Conservation (phyloP, 2,113 vertebrate species). For the Sula dactylatra region DNA sequence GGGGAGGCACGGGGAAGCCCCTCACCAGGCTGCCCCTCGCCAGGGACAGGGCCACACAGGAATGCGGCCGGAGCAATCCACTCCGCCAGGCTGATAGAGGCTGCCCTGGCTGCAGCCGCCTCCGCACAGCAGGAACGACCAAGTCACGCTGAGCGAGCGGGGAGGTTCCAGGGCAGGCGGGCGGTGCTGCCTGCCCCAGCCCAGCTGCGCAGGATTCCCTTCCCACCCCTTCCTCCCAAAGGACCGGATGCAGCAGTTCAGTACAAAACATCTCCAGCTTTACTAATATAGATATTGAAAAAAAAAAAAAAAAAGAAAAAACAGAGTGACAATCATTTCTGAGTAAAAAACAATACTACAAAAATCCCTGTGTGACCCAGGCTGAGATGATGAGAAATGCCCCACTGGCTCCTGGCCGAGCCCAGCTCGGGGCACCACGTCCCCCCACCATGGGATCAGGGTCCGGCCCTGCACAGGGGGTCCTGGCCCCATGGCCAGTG, state of each 20-base stretch:
- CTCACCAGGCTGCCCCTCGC: background rate
- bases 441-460: background rate
- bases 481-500: background rate
- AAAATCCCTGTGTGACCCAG: background rate
- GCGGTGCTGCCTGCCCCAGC: background rate
- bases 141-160: background rate
- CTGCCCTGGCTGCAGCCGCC: background rate
- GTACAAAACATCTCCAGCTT: conserved; percentile 64
- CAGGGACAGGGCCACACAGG: background rate
- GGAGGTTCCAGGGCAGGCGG: background rate
- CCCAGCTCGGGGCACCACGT: background rate
- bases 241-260: conserved; percentile 1
- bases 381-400: conserved; percentile 56
- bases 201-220: conserved; percentile 19
- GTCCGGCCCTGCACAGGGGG: background rate
- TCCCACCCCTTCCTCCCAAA: conserved; percentile 28
- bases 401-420: background rate
- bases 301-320: background rate
- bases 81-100: background rate
- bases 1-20: background rate
- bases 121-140: background rate
- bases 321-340: background rate
- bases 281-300: conserved; percentile 61
- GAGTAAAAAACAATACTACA: conserved; percentile 38
- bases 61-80: background rate